A percentile compares a stretch with the other conserved stretches of the same genome.
phyloP scores from a whole-genome alignment of 2,888 invertebrate genomes.

The Eupithecia insigniata region DNA sequence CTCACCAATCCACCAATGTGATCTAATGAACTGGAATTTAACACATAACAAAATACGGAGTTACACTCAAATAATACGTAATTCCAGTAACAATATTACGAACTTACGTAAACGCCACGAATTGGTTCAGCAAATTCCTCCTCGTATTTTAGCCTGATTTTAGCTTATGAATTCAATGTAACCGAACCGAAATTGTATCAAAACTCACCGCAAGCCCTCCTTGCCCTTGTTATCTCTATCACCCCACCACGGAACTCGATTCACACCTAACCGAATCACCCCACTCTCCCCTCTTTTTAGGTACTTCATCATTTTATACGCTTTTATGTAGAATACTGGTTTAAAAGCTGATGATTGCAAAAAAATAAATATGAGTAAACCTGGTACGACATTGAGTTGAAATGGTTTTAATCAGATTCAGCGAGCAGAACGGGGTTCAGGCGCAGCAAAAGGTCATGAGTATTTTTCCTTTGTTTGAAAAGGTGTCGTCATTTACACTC shows the following conservation, averaged over 20 bases:
- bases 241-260: constrained; percentile 32
- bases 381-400: background rate
- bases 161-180: constrained; percentile 31
- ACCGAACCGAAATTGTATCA: constrained; percentile 32
- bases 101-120: background rate
- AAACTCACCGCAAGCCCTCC: constrained; percentile 27
- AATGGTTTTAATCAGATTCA: background rate
- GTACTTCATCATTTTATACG: background rate
- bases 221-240: constrained; percentile 32
- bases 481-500: no score
- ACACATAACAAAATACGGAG: background rate
- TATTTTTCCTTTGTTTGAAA: background rate
- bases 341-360: background rate
- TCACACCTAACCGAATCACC: constrained; percentile 35
- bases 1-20: background rate
- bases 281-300: constrained; percentile 24
- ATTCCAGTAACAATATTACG: constrained; percentile 7
- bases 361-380: background rate
- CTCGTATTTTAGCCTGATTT: constrained; percentile 3
- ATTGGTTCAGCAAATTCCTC: constrained; percentile 2
- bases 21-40: background rate
- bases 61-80: background rate
- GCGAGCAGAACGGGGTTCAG: background rate
- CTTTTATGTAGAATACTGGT: background rate
- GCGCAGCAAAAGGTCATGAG: background rate